phyloP scores from a whole-genome alignment of 2,797 vertebrate species.

The Amazona ochrocephala region DNA sequence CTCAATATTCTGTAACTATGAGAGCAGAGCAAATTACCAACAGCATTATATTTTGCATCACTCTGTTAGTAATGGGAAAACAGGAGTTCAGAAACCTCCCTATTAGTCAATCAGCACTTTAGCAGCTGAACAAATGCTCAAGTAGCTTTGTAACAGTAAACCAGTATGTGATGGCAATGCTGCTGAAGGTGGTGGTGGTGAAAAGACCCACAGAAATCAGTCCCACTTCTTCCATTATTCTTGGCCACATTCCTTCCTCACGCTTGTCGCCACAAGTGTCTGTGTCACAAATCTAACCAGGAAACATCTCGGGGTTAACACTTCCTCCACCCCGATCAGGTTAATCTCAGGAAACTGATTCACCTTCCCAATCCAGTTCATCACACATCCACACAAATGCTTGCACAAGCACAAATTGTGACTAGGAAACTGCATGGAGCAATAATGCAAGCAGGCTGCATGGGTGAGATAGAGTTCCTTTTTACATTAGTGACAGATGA shows the following conservation, averaged over 20 bases:
- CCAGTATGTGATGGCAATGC: not conserved
- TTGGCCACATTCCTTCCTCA: not conserved
- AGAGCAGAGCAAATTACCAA: not conserved
- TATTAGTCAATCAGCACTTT: not conserved
- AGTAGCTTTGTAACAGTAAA: not conserved
- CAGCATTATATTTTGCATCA: not conserved
- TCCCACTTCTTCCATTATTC: not conserved
- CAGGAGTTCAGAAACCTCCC: not conserved
- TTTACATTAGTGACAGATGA: not conserved
- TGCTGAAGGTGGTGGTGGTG: not conserved
- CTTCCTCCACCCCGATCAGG: not conserved
- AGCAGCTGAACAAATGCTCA: not conserved
- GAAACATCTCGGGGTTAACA: not conserved
- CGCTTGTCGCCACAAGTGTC: not conserved
- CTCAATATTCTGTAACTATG: not conserved
- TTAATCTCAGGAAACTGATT: constrained; percentile 4
- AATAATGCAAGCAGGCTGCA: not conserved
- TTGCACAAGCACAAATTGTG: not conserved
- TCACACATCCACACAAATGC: not conserved
- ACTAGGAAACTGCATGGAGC: not conserved
- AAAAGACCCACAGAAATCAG: not conserved
- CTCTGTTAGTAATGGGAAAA: not conserved
- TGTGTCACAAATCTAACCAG: not conserved
- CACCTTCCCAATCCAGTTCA: not conserved
- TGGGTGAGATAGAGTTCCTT: not conserved